Conservation (phyloP, 2,113 vertebrate genomes). For the Xenopus borealis region DNA sequence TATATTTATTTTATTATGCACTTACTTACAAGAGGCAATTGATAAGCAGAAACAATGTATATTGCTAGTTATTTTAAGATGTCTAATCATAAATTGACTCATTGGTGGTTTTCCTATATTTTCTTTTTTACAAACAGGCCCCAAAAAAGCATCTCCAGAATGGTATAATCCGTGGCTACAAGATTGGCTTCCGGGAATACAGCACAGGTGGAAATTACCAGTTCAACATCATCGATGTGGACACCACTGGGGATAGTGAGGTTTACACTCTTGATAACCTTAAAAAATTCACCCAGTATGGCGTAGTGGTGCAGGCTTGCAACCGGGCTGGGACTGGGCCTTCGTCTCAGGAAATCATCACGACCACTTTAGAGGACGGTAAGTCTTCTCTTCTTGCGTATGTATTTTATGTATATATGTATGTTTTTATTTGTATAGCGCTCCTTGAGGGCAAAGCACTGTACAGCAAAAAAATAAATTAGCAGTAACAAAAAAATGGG, state of each 20-base stretch:
- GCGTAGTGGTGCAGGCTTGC: slow-evolving; percentile 96
- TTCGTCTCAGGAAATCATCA: slow-evolving; percentile 96
- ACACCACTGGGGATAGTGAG: slow-evolving; percentile 92
- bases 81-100: too few species aligned
- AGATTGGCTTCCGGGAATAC: slow-evolving; percentile 94
- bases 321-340: slow-evolving; percentile 94
- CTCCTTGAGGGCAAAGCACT: too few species aligned
- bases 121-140: slow-evolving; percentile 65
- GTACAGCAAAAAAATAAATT: too few species aligned
- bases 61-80: too few species aligned
- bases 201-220: slow-evolving; percentile 91
- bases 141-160: slow-evolving; percentile 94
- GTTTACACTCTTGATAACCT: slow-evolving; percentile 89
- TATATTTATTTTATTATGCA: too few species aligned
- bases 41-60: too few species aligned
- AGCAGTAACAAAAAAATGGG: too few species aligned
- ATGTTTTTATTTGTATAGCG: too few species aligned
- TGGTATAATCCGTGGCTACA: slow-evolving; percentile 94
- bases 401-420: too few species aligned
- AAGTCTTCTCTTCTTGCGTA: slow-evolving; percentile 51
- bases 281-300: slow-evolving; percentile 96
- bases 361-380: slow-evolving; percentile 96
- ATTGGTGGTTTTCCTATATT: background rate
- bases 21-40: too few species aligned
- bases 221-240: slow-evolving; percentile 95